Evolutionary conservation across 2,888 invertebrate species (phyloP).

Genomic region (Acronicta alni): DNA sequence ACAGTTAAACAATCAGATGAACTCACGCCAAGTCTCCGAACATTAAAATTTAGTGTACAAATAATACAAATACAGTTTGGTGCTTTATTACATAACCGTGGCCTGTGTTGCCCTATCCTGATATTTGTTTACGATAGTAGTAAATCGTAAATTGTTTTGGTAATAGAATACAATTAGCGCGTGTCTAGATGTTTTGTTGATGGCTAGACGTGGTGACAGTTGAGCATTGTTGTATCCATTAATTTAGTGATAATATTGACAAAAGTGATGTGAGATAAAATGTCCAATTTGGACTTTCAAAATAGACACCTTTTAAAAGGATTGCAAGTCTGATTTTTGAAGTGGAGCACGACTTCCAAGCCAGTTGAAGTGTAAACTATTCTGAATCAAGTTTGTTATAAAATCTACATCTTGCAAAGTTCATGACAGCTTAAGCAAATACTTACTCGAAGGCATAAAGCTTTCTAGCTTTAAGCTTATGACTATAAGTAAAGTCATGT

Average conservation of each 20-base stretch:
- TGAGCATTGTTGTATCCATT: conserved; percentile 24
- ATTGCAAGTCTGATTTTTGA: conserved; percentile 8
- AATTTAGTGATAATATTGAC: conserved; percentile 1
- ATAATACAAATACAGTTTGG: conserved; percentile 22
- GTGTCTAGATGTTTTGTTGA: conserved; percentile 16
- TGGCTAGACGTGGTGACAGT: conserved; percentile 25
- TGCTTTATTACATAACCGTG: conserved; percentile 39
- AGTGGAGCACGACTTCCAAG: conserved; percentile 16
- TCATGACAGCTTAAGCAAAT: conserved; percentile 14
- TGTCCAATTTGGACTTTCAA: too few species aligned
- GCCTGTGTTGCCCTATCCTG: conserved; percentile 14
- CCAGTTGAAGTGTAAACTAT: conserved; percentile 33
- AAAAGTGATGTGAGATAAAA: too few species aligned
- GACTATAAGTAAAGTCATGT: too few species aligned
- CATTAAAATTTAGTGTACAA: conserved; percentile 60
- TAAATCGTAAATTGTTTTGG: conserved; percentile 34
- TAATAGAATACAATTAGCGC: conserved; percentile 16
- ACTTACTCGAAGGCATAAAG: conserved; percentile 21
- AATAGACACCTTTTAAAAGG: conserved; percentile 13
- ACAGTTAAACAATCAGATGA: conserved; percentile 64
- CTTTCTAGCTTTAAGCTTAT: too few species aligned
- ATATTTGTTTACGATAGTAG: conserved; percentile 39
- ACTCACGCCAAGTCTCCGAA: conserved; percentile 65
- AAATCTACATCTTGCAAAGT: conserved; percentile 36
- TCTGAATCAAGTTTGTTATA: conserved; percentile 32